Evolutionary conservation across 2,888 invertebrate genomes (phyloP), one percentile per base, ranked within the genome.

Genomic region (Phalera bucephala): DNA sequence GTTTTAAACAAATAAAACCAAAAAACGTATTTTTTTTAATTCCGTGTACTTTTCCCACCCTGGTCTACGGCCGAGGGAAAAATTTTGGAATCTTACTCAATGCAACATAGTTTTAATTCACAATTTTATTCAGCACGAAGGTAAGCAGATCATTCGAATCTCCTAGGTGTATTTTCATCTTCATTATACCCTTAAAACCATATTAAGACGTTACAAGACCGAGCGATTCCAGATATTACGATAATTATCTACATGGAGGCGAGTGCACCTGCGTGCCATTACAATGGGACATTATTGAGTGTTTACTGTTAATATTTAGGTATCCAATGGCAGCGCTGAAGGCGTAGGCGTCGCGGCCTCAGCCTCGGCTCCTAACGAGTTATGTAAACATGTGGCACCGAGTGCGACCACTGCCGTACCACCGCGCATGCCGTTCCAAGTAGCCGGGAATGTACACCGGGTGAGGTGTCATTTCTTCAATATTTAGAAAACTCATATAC

Each of bases 361-460:
- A 64, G 64, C 64, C 62, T 58, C 58, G 64, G 66, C 69, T 63
- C 70, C 81, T 87, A 86, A 87, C 86, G 69, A 82, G 82, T 80
- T 84, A 77, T 80, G 83, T 82, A 82, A 86, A 86, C 86, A n/a
- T n/a, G 85, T 41, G 54, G 46, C 36, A 43, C 53, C 64, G 51
- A 58, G 47, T 52, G 64, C 69, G 69, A 66, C 81, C 77, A 80
- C 78, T 73, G 67, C 71, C 60, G 68, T 64, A 64, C 58, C 59
- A 50, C 59, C 66, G 70, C 68, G 64, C 68, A 66, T 64, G 69
- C 65, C 70, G 65, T 70, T 73, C 49, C 70, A 62, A 71, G 78
- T 78, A 80, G 75, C 72, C 65, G 59, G 67, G 52, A 66, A 65
- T 66, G 60, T 67, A 70, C 51, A 65, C 69, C 63, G 63, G 60